These are phyloP conservation scores for Tortricodes alternella DNA, from an alignment of 2,888 invertebrate species.

Conservation along the genomic window DNA sequence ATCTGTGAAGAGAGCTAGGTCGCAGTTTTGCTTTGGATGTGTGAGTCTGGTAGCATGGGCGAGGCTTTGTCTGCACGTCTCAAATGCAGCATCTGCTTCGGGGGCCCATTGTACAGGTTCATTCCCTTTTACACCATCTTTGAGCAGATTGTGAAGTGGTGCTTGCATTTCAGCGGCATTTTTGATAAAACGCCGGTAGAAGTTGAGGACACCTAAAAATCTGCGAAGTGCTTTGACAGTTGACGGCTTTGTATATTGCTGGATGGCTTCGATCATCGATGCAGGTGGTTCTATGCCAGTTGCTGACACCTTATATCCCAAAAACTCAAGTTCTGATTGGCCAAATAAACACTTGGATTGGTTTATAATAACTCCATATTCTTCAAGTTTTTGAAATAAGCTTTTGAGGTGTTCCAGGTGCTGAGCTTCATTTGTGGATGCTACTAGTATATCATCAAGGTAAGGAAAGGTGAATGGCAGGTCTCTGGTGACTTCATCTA, in stretches of 20 bases:
- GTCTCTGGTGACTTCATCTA: not conserved
- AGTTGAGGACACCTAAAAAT: not conserved
- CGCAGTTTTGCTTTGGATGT: not conserved
- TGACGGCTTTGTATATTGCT: not conserved
- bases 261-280: not conserved
- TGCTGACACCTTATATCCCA: not conserved
- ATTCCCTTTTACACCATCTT: not conserved
- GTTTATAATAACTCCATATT: conserved; percentile 23
- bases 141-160: not conserved
- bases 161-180: not conserved
- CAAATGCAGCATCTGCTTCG: no score
- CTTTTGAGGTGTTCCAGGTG: conserved; percentile 9
- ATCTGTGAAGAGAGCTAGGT: not conserved
- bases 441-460: conserved; percentile 20
- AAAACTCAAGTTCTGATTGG: not conserved
- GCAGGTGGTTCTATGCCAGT: not conserved
- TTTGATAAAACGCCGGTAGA: not conserved
- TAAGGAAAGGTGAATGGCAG: conserved; percentile 16
- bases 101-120: no score
- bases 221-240: no score
- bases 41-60: no score
- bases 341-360: conserved; percentile 15
- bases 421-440: not conserved
- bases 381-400: conserved; percentile 8
- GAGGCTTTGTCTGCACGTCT: no score